A percentile compares a stretch with the other conserved stretches of the same genome.
phyloP scores from a whole-genome alignment of 2,797 vertebrate genomes.

The Semotilus atromaculatus region DNA sequence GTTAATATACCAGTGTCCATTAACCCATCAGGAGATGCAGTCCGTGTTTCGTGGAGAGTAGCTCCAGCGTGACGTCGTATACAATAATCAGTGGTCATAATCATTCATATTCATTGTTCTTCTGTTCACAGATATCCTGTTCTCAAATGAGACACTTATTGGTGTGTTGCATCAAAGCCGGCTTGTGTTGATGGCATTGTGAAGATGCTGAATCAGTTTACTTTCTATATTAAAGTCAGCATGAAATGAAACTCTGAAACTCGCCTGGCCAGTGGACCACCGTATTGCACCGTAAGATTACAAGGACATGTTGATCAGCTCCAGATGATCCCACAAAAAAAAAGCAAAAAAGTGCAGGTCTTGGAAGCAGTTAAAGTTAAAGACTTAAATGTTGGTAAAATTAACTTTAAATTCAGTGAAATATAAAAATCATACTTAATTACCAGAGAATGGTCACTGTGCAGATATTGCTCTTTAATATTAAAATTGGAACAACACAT shows the following conservation, averaged over 20 bases:
- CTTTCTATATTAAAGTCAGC: background rate
- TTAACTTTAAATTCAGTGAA: background rate
- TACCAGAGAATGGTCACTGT: background rate
- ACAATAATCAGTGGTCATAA: background rate
- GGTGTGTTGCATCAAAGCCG: background rate
- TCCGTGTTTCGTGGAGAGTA: constrained; percentile 78
- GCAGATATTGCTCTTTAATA: background rate
- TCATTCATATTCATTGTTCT: background rate
- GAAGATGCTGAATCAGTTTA: background rate
- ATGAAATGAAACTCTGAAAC: background rate
- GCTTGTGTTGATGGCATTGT: background rate
- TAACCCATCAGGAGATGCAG: constrained; percentile 70
- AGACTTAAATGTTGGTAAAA: too few relatives aligned
- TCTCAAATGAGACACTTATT: background rate
- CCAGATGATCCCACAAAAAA: background rate
- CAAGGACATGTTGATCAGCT: background rate
- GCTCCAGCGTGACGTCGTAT: constrained; percentile 34
- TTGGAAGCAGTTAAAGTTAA: background rate
- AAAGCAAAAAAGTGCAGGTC: background rate
- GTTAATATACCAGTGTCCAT: constrained; percentile 68
- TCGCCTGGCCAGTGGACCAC: background rate
- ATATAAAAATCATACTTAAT: background rate
- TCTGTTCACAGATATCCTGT: background rate
- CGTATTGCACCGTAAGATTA: too few relatives aligned
- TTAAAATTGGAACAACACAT: too few relatives aligned